Base-by-base conservation (phyloP, 2,113 vertebrate genomes). In the Isichthys henryi region DNA sequence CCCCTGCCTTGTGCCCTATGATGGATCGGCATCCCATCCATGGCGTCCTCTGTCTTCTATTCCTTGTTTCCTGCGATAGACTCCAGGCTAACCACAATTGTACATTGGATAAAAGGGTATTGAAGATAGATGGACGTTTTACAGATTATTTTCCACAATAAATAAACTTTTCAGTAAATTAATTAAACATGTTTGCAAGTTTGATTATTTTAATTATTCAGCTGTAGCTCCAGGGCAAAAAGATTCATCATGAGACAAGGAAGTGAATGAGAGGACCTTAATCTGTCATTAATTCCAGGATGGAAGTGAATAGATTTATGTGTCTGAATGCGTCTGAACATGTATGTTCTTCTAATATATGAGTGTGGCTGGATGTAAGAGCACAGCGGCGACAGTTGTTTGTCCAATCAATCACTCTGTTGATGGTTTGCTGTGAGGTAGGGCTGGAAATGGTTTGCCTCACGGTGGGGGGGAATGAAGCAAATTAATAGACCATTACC, bases 401-500 rank as follows among this genome's bases (percentile, higher is more conserved):
- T 80, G 35, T 80, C 35, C 74, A 80, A 80, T 80, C 74, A 80
- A 80, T 80, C 74, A 80, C 74, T 80, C 35, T 13, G 74, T 80
- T 43, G 35, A 80, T 35, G 43, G 74, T 80, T 19, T 19, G 35
- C 74, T 43, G 35, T 80, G 35, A 80, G 43, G 35, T 80, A 43
- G 74, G 35, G 15, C 15, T 80, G 74, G 74, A 80, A 43, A 80
- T 39, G 74, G 74, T 43, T 80, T 80, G 74, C 74, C 74, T 80
- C 74, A 80, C 31, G 35, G n/a, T n/a, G n/a, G 35, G 35, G 70
- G 35, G 31, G 74, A 80, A 80, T 80, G 74, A 80, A 80, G 74
- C 31, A 80, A 80, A 80, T 80, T 80, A 80, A 80, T 80, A 80
- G 74, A 80, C 74, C 74, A 80, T 80, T 80, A 80, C 35, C 74